Evolutionary conservation across 2,888 invertebrate genomes (phyloP).

Genomic region (Cerastis leucographa): DNA sequence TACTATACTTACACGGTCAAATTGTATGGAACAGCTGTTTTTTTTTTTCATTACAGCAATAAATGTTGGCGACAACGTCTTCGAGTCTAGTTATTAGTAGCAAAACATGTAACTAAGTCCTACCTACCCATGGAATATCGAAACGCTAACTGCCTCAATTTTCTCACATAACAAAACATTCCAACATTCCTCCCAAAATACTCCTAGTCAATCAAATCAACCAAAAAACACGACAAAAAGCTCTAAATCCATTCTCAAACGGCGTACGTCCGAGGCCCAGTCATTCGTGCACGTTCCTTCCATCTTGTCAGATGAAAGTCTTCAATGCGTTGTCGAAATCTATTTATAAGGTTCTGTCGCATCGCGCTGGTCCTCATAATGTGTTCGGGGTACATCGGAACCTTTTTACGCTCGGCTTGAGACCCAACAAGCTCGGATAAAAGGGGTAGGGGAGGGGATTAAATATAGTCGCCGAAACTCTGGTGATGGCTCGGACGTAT

Average conservation of each 20-base stretch:
- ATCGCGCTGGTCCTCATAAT: constrained; percentile 65
- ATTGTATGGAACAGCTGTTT: too few relatives aligned
- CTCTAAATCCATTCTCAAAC: constrained; percentile 52
- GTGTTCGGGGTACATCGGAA: constrained; percentile 70
- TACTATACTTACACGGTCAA: too few relatives aligned
- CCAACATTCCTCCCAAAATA: constrained; percentile 17
- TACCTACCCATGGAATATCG: not conserved
- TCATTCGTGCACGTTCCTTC: constrained; percentile 40
- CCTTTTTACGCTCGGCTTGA: constrained; percentile 82
- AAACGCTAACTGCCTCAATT: not conserved
- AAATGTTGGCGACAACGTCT: not conserved
- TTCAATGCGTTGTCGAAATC: constrained; percentile 66
- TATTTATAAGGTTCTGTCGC: constrained; percentile 67
- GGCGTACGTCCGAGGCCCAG: constrained; percentile 27
- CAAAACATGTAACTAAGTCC: not conserved
- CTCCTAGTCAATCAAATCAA: constrained; percentile 46
- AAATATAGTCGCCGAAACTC: constrained; percentile 69
- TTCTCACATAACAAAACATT: not conserved
- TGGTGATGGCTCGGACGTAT: constrained; percentile 67
- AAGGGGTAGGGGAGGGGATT: constrained; percentile 64
- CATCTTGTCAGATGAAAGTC: constrained; percentile 61
- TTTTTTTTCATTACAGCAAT: not conserved
- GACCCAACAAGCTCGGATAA: constrained; percentile 75
- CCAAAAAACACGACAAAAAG: constrained; percentile 37
- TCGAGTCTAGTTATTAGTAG: not conserved